Base-by-base conservation (phyloP, 2,113 vertebrate species). In the Cettia cetti region DNA sequence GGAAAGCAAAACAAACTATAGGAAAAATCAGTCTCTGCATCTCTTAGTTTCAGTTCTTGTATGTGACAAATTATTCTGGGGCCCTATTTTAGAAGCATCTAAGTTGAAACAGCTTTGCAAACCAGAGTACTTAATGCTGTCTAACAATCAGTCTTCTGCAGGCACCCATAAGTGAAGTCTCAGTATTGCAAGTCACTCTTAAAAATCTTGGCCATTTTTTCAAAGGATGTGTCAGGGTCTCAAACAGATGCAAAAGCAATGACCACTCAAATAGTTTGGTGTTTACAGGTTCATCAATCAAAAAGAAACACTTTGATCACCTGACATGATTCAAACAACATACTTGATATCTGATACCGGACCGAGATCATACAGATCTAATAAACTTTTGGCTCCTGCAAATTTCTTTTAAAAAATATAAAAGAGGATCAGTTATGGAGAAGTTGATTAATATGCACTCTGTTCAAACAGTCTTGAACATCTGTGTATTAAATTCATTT, bases 401-500 rank as follows among this genome's bases (percentile, higher is more conserved):
- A 97, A 97, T 98, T 98, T 98, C 96, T 97, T 97, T 97, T 95
- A 61, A 97, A 97, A 98, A 97, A 94, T 98, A 98, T 96, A 96
- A 98, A 98, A 97, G 98, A 98, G 97, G 96, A 98, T 98, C 97
- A 97, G 96, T 97, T 98, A 97, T 97, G 97, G 97, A 97, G 98
- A 97, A 97, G 97, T 98, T 98, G 98, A 98, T 98, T 98, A 98
- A 98, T 98, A 98, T 97, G 95, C 94, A 94, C 97, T 95, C 97
- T 97, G 94, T 96, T 98, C 97, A 98, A 98, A 98, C 97, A 97
- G 97, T 91, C 97, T 97, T 95, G 96, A 98, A 98, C 98, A 98
- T 98, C 98, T 99, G 98, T 97, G 97, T 98, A 98, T 98, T 98
- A 98, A 98, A 98, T 98, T 97, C 97, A 98, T 98, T 98, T 98